Percentiles rank a stretch among this genome's conserved stretches.
phyloP scores from a whole-genome alignment of 2,113 vertebrate genomes.

The Embiotoca jacksoni region DNA sequence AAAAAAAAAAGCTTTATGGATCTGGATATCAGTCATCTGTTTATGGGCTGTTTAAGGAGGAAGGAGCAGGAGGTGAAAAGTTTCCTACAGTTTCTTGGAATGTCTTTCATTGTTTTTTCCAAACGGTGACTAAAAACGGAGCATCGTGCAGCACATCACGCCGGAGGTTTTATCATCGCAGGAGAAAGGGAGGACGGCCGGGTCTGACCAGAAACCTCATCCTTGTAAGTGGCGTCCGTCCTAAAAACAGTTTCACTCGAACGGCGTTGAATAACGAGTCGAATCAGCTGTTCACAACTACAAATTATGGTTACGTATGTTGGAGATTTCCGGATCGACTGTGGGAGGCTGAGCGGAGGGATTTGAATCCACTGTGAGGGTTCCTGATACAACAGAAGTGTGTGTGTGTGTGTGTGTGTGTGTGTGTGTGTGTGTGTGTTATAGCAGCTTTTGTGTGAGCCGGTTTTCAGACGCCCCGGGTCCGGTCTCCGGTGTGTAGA shows the following conservation, averaged over 20 bases:
- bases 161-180: constrained; percentile 21
- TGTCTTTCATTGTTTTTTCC: constrained; percentile 62
- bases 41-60: constrained; percentile 19
- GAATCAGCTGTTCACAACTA: constrained; percentile 35
- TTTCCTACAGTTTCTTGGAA: constrained; percentile 42
- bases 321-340: constrained; percentile 24
- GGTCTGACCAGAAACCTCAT: constrained; percentile 55
- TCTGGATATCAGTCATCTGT: constrained; percentile 22
- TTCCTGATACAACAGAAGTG: constrained; percentile 1
- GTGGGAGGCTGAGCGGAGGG: constrained; percentile 31
- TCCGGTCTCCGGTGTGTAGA: constrained; percentile 43
- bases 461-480: constrained; percentile 28
- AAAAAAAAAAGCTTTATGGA: constrained; percentile 5
- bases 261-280: constrained; percentile 46
- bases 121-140: constrained; percentile 47
- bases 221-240: constrained; percentile 14
- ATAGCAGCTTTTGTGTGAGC: constrained; percentile 12
- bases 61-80: constrained; percentile 33
- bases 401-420: constrained; percentile 11
- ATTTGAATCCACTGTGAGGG: constrained; percentile 1
- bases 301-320: constrained; percentile 41
- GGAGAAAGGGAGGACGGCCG: constrained; percentile 8
- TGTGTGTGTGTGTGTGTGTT: background rate
- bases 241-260: constrained; percentile 40
- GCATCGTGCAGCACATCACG: constrained; percentile 45